Percentiles rank a stretch among this genome's conserved stretches.
These are phyloP conservation scores for Calameuta filiformis DNA, from an alignment of 2,888 invertebrate genomes.

Conservation along the genomic window DNA sequence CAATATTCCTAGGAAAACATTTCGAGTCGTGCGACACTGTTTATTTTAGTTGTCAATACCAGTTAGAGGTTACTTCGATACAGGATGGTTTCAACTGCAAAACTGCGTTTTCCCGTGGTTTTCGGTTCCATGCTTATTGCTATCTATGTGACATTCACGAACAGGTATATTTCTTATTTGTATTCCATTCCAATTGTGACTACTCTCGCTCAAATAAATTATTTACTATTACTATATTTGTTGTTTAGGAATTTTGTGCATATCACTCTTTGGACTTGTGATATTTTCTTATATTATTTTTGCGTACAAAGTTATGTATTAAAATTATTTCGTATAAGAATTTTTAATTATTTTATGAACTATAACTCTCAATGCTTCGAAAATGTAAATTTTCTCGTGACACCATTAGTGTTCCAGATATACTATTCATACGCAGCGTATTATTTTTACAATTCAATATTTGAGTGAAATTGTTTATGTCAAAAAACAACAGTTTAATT, in stretches of 20 bases:
- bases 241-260: background rate
- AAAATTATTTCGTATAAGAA: background rate
- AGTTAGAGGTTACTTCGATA: background rate
- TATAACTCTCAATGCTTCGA: background rate
- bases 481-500: background rate
- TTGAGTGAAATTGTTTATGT: background rate
- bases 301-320: background rate
- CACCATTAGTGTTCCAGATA: background rate
- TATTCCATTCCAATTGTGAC: background rate
- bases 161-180: background rate
- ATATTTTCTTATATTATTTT: background rate
- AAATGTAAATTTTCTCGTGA: background rate
- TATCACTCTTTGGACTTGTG: background rate
- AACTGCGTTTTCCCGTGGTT: background rate
- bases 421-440: background rate
- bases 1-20: background rate
- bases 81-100: background rate
- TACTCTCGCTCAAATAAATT: background rate
- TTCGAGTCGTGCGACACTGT: background rate
- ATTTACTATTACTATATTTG: background rate
- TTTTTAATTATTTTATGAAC: background rate
- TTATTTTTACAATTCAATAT: background rate
- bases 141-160: background rate
- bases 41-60: background rate
- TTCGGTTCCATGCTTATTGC: background rate